Evolutionary conservation across 2,113 vertebrate genomes (phyloP), one percentile per base, ranked within the genome.

Genomic region (Turnix velox): DNA sequence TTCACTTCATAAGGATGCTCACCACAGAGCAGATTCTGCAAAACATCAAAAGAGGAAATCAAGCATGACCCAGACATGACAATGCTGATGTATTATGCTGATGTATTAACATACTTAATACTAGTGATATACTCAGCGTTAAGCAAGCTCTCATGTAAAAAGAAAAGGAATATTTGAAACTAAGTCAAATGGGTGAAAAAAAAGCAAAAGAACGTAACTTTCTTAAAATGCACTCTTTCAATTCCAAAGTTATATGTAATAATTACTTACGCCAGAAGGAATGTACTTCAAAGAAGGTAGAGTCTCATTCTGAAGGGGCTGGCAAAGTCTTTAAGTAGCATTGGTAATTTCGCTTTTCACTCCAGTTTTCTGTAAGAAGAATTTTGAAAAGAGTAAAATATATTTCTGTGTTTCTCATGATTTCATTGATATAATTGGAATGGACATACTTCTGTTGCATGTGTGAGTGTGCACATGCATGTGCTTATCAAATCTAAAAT

Each of bases 221-320:
- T 80, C 42, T 55, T 52, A 63, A 87, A 87, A 79, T 55, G 18
- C 12, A 52, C 23, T 85, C 37, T 92, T 43, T 93, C 69, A 90
- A 72, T 59, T 84, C 49, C 42, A 87, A 68, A 39, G 40, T 82
- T 90, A 84, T 92, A 84, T 55, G 46, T 88, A 94, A 71, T 88
- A 85, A 85, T 87, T 92, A 62, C 43, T 91, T 62, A 25, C 87
- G 89, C 88, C 73, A 83, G 77, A 88, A 92, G 49, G 61, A 92
- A 94, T 66, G 58, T 85, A 55, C 52, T 87, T 88, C 81, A 92
- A 84, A 68, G 51, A 91, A 87, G 79, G 43, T 63, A 25, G 83
- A 87, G 33, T 66, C 72, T 74, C 20, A 77, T 88, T 96, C 77
- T 76, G 73, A 67, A 81, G 49, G 14, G 20, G 66, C 20, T 35